Conservation (phyloP, 2,888 invertebrate genomes). For the Eupithecia exiguata region DNA sequence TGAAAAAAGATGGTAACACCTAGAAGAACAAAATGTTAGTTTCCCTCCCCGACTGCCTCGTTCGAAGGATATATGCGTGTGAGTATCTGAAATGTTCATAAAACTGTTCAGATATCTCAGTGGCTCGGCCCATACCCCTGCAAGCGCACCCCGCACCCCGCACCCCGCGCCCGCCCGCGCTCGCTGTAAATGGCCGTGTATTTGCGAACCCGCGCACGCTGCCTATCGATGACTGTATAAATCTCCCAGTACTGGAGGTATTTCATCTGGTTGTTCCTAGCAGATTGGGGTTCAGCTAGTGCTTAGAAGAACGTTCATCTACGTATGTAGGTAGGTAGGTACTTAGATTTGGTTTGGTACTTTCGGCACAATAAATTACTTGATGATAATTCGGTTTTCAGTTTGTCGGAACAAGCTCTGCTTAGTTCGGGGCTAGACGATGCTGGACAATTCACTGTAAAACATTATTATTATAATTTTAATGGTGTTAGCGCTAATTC, state of each 20-base stretch:
- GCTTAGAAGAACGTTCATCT: neutral
- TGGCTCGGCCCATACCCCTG: neutral
- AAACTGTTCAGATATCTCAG: neutral
- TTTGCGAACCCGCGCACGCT: constrained; percentile 4
- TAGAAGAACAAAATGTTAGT: no score
- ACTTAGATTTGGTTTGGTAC: no score
- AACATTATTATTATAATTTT: neutral
- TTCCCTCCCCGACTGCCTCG: no score
- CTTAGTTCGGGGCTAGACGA: neutral
- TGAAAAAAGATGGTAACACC: no score
- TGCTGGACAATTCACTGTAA: neutral
- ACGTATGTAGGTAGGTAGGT: neutral
- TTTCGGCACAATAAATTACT: no score
- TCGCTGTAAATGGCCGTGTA: neutral
- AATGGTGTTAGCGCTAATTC: neutral
- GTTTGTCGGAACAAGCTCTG: neutral
- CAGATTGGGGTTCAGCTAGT: neutral
- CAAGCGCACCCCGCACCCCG: no score
- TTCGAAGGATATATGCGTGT: no score
- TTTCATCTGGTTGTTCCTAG: neutral
- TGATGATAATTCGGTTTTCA: neutral
- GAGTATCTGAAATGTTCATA: neutral
- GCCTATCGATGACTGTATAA: neutral
- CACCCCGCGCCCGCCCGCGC: no score
- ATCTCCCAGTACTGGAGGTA: neutral